phyloP scores from a whole-genome alignment of 2,888 invertebrate genomes.

The Drosophila colorata region DNA sequence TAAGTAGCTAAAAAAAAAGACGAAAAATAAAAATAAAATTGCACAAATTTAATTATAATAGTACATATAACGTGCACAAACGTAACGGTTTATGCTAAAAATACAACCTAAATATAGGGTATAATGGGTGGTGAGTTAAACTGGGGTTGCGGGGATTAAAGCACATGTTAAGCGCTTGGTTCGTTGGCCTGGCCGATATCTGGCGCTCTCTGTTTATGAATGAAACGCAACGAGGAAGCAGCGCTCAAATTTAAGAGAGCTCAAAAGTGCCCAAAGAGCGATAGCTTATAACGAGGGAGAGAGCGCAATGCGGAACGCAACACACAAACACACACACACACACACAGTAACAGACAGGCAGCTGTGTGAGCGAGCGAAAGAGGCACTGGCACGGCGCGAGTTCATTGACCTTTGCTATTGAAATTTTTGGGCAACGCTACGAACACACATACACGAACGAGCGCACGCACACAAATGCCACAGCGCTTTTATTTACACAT shows the following conservation, averaged over 20 bases:
- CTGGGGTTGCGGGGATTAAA: constrained; percentile 36
- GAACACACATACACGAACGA: constrained; percentile 29
- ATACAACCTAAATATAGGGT: neutral
- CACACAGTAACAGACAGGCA: neutral
- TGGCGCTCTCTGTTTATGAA: constrained; percentile 78
- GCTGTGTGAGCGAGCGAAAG: constrained; percentile 25
- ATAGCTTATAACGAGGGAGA: constrained; percentile 28
- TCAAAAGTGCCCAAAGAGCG: constrained; percentile 16
- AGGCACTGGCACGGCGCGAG: constrained; percentile 60
- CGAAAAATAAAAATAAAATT: neutral
- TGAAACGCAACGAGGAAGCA: constrained; percentile 78
- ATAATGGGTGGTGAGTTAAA: constrained; percentile 1
- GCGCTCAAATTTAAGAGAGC: constrained; percentile 38
- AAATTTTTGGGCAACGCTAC: constrained; percentile 75
- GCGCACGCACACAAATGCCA: constrained; percentile 27
- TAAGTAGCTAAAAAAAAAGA: constrained; percentile 41
- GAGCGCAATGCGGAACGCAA: constrained; percentile 54
- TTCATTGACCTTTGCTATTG: constrained; percentile 84
- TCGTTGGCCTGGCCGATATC: constrained; percentile 79
- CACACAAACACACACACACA: constrained; percentile 12
- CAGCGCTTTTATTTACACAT: constrained; percentile 71
- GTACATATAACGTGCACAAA: constrained; percentile 10
- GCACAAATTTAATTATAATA: constrained; percentile 7
- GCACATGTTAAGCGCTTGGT: constrained; percentile 69
- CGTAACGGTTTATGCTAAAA: constrained; percentile 17